Evolutionary conservation across 2,888 invertebrate genomes (phyloP), one percentile per base, ranked within the genome.

Genomic region (Cecidostiba fungosa): DNA sequence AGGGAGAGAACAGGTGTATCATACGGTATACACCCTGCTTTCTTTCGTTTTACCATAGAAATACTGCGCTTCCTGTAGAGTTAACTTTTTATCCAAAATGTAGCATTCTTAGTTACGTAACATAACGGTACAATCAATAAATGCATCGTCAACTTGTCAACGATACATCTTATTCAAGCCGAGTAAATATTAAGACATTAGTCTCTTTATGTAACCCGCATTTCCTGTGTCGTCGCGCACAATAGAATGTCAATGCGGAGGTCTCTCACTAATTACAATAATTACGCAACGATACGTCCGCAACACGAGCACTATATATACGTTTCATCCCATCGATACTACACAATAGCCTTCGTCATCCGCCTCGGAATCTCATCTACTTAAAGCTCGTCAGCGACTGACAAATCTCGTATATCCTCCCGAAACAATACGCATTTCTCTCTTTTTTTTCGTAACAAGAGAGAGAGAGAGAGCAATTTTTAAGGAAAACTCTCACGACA

Each of bases 201-300:
- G 19, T 19, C 43, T 4, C 12, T 32, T 81, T 80, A 62, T 39
- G 73, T 77, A 81, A 85, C 36, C 36, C 36, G 72, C 69, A 77
- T 77, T 77, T 85, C 77, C 77, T 73, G 77, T 39, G 81, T 39
- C 26, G 12, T 12, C 43, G 43, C 43, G 50, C 23, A 82, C 82
- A 85, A 77, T 82, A 36, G 85, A 66, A 82, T 82, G 66, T 26
- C 39, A 82, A 85, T 82, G 66, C 47, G 39, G 36, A 76, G 36
- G 62, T 77, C 19, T 59, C 77, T 66, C 29, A 26, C 39, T 73
- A 73, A 70, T 77, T 73, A 77, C 50, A 82, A 77, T 32, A 54
- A 50, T 85, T 85, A 77, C 36, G 72, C 77, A 85, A 85, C 43
- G 26, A 70, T 12, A 19, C n/a, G 12, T 39, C 54, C 54, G 54